Evolutionary conservation across 2,113 vertebrate species (phyloP).

Genomic region (Pipa parva): DNA sequence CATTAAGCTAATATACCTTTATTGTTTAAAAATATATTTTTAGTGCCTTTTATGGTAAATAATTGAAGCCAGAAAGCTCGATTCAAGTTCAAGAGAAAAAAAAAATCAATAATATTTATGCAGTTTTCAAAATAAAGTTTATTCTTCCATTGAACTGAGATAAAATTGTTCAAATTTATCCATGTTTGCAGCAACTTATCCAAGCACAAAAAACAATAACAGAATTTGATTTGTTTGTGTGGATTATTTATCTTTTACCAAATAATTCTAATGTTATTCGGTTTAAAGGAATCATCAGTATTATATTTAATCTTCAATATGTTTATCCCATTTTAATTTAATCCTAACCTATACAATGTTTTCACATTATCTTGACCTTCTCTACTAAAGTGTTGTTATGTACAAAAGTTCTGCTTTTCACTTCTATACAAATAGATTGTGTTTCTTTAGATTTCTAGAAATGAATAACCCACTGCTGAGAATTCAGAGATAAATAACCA

Average conservation of each 20-base stretch:
- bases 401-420: not conserved
- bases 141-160: not conserved
- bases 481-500: constrained; percentile 9
- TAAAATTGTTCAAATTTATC: not conserved
- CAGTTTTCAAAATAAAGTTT: constrained; percentile 7
- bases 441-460: not conserved
- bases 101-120: constrained; percentile 22
- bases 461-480: not conserved
- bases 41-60: not conserved
- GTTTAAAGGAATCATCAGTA: not conserved
- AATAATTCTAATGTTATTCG: not conserved
- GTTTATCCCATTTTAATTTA: constrained; percentile 12
- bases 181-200: not conserved
- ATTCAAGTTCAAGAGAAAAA: constrained; percentile 20
- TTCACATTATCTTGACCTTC: not conserved
- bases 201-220: not conserved
- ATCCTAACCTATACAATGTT: not conserved
- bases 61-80: not conserved
- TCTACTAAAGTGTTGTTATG: not conserved
- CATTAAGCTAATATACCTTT: not conserved
- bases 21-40: not conserved
- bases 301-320: not conserved
- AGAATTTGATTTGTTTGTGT: not conserved
- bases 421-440: not conserved
- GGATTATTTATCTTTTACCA: not conserved